phyloP scores from a whole-genome alignment of 1,140 invertebrate species.

The Drosophila lowei region DNA sequence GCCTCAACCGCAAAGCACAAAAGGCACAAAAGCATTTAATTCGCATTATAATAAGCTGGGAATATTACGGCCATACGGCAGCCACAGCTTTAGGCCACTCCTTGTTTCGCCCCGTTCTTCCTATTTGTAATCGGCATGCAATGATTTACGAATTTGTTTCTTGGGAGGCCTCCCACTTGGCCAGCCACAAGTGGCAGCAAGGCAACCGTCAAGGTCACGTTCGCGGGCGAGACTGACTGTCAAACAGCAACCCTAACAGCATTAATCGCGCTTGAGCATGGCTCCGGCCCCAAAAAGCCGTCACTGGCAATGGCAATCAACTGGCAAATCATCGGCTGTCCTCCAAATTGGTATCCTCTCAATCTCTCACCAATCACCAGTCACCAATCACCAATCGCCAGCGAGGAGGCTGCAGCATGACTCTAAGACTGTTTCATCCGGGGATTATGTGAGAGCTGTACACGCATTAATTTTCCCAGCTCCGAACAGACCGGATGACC shows the following conservation, averaged over 20 bases:
- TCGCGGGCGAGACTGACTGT: too few relatives aligned
- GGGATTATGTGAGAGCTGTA: not conserved
- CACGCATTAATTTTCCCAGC: constrained; percentile 2
- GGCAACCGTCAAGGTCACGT: too few relatives aligned
- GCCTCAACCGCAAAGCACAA: constrained; percentile 8
- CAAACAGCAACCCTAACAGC: not conserved
- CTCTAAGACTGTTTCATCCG: not conserved
- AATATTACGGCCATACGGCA: not conserved
- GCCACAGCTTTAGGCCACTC: too few relatives aligned
- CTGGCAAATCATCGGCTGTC: too few relatives aligned
- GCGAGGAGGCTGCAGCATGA: too few relatives aligned
- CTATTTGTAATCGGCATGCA: too few relatives aligned
- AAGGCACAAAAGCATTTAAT: not conserved
- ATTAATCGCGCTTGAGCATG: constrained; percentile 6
- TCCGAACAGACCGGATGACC: too few relatives aligned
- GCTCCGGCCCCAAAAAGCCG: not conserved
- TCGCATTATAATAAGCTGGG: constrained; percentile 16
- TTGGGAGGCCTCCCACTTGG: not conserved
- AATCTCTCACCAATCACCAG: not conserved
- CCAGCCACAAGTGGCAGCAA: not conserved
- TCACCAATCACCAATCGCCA: not conserved
- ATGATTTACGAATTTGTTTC: too few relatives aligned
- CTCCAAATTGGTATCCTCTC: not conserved
- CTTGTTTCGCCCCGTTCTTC: too few relatives aligned
- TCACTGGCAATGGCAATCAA: not conserved